Evolutionary conservation across 2,113 vertebrate genomes (phyloP).

Genomic region (Sitta europaea): DNA sequence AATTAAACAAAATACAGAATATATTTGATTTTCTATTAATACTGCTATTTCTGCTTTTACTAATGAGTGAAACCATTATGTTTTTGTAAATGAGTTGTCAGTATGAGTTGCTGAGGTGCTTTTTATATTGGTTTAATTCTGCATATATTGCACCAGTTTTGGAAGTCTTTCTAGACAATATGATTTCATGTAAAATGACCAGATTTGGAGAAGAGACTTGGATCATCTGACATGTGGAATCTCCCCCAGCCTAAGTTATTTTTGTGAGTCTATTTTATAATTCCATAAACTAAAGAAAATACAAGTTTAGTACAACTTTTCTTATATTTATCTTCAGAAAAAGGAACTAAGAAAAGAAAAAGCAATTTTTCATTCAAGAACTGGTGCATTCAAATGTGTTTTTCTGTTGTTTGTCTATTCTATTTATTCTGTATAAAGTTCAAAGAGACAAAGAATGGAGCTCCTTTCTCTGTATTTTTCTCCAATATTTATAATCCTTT

Average conservation of each 20-base stretch:
- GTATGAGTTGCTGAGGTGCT: not conserved
- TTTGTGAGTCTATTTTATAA: not conserved
- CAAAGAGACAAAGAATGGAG: not conserved
- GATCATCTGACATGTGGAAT: not conserved
- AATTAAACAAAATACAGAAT: not conserved
- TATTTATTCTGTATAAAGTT: not conserved
- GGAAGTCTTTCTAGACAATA: not conserved
- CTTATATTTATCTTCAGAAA: not conserved
- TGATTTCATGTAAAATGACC: not conserved
- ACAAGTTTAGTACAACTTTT: not conserved
- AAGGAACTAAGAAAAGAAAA: not conserved
- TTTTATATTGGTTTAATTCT: not conserved
- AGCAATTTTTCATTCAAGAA: not conserved
- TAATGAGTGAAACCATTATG: rapidly evolving
- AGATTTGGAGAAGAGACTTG: not conserved
- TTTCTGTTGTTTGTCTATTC: not conserved
- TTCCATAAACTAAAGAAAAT: not conserved
- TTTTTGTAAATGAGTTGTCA: not conserved
- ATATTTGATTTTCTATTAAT: not conserved
- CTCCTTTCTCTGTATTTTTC: not conserved
- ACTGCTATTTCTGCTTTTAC: not conserved
- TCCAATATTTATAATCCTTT: not conserved
- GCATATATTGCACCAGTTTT: not conserved
- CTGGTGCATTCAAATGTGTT: not conserved
- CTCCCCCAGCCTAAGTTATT: not conserved